Conservation (phyloP, 2,888 invertebrate species). For the Campopleginae sp. region DNA sequence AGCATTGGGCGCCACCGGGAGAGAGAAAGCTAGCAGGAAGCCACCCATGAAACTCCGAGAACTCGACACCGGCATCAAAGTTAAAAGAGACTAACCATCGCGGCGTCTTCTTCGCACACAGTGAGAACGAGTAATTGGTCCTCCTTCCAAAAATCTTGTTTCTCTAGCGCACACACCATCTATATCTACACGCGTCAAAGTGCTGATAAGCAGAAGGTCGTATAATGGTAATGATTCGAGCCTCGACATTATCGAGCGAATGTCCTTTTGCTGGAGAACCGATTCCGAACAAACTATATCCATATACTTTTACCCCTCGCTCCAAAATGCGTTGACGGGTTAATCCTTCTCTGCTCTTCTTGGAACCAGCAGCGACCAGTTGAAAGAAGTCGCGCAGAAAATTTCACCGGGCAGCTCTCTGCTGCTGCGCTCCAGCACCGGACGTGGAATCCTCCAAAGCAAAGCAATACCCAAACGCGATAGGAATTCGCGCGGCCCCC, state of each 20-base stretch:
- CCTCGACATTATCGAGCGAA: background rate
- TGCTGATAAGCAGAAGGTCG: slow-evolving; percentile 23
- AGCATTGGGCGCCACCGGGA: slow-evolving; percentile 66
- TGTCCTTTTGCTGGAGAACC: background rate
- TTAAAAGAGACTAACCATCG: slow-evolving; percentile 36
- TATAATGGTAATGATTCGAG: background rate
- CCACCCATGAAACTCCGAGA: slow-evolving; percentile 74
- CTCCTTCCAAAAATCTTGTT: slow-evolving; percentile 44
- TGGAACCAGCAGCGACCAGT: slow-evolving; percentile 73
- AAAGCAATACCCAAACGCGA: slow-evolving; percentile 14
- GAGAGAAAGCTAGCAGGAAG: slow-evolving; percentile 31
- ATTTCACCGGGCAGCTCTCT: slow-evolving; percentile 13
- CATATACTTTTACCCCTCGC: slow-evolving; percentile 58
- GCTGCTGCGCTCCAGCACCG: slow-evolving; percentile 22
- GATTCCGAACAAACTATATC: background rate
- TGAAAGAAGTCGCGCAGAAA: slow-evolving; percentile 59
- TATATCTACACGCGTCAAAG: background rate
- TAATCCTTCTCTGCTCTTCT: slow-evolving; percentile 81
- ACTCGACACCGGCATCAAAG: slow-evolving; percentile 71
- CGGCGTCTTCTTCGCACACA: slow-evolving; percentile 51
- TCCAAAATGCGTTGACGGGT: slow-evolving; percentile 81
- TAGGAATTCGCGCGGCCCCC: slow-evolving; percentile 55
- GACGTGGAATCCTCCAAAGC: slow-evolving; percentile 63
- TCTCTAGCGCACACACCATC: slow-evolving; percentile 33
- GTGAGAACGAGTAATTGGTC: slow-evolving; percentile 64